Percentiles rank a stretch among this genome's conserved stretches.
Evolutionary conservation across 2,797 vertebrate genomes (phyloP).

Genomic region (Gambelia wislizenii): DNA sequence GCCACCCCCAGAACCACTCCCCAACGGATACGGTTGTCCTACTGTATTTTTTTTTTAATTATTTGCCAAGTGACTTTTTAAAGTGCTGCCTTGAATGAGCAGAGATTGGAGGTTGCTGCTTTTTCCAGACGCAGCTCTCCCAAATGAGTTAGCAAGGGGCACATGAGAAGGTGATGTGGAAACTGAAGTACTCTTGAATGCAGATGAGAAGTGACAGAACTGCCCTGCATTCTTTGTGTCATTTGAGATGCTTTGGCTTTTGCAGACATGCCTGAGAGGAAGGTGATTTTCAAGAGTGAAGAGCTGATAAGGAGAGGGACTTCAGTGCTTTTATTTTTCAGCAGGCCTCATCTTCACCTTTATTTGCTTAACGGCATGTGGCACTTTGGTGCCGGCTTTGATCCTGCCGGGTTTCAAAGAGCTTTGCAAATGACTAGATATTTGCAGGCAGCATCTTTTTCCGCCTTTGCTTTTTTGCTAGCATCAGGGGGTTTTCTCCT

Average conservation of each 20-base stretch:
- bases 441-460: accelerated
- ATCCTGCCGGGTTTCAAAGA: not conserved
- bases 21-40: too few species aligned
- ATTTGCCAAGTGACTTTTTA: not conserved
- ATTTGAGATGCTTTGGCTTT: slow-evolving; percentile 6
- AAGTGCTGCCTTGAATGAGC: not conserved
- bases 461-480: not conserved
- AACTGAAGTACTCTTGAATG: not conserved
- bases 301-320: not conserved
- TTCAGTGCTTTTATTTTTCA: not conserved
- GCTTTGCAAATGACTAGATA: not conserved
- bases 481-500: not conserved
- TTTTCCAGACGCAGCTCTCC: slow-evolving; percentile 1
- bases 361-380: not conserved
- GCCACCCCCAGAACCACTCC: too few species aligned
- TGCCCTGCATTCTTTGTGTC: not conserved
- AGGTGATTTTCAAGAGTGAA: not conserved
- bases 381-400: not conserved
- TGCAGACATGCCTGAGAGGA: not conserved
- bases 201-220: slow-evolving; percentile 48
- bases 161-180: slow-evolving; percentile 1
- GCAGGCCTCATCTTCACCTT: not conserved
- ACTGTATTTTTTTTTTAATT: too few species aligned
- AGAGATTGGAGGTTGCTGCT: accelerated
- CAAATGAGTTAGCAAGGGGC: not conserved